These are phyloP conservation scores for Megamerina dolium DNA, from an alignment of 2,888 invertebrate species.

Conservation along the genomic window DNA sequence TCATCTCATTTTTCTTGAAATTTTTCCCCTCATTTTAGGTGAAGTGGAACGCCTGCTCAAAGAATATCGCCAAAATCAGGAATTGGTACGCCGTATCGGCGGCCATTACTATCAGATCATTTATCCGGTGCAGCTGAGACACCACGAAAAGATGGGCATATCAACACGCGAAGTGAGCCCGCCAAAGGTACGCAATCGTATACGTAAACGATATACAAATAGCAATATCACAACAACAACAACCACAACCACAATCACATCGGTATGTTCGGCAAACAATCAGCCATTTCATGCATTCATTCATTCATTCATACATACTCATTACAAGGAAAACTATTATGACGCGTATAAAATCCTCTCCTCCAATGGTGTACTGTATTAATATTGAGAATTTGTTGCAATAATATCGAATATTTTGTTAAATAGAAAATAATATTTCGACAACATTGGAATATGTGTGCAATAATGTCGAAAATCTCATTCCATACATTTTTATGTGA, in stretches of 20 bases:
- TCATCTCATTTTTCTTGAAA: slow-evolving; percentile 20
- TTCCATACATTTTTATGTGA: too few relatives aligned
- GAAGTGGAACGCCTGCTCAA: slow-evolving; percentile 87
- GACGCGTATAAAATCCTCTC: too few relatives aligned
- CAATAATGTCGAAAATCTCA: too few relatives aligned
- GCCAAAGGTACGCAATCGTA: slow-evolving; percentile 69
- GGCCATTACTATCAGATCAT: slow-evolving; percentile 91
- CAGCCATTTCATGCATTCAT: slow-evolving; percentile 5
- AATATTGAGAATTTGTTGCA: too few relatives aligned
- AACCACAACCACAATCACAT: slow-evolving; percentile 21
- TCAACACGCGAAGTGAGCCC: slow-evolving; percentile 86
- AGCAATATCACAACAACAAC: slow-evolving; percentile 49
- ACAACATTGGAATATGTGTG: too few relatives aligned
- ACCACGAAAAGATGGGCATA: slow-evolving; percentile 94
- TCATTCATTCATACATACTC: slow-evolving; percentile 4
- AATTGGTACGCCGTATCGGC: slow-evolving; percentile 85
- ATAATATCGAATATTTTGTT: too few relatives aligned
- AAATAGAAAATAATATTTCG: too few relatives aligned
- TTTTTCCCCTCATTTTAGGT: slow-evolving; percentile 53
- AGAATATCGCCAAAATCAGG: slow-evolving; percentile 87
- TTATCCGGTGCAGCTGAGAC: slow-evolving; percentile 87
- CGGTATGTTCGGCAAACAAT: slow-evolving; percentile 6
- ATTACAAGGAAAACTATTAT: background rate
- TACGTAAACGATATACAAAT: slow-evolving; percentile 47
- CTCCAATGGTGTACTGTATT: too few relatives aligned